phyloP scores from a whole-genome alignment of 2,888 invertebrate species.

The Stegophylla sp. region DNA sequence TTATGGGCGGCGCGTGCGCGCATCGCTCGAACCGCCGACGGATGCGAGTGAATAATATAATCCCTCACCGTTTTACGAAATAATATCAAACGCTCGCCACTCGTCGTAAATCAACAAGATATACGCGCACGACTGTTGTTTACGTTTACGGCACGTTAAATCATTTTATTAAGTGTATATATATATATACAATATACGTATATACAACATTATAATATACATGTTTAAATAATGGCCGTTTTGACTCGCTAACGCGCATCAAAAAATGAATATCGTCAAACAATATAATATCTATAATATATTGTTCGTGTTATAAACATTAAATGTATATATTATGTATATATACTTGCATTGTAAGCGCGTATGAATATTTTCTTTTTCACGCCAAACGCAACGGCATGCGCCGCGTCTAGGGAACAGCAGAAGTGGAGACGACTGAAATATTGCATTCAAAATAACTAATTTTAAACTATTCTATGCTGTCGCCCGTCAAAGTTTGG shows the following conservation, averaged over 20 bases:
- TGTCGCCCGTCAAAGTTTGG: no score
- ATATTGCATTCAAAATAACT: no score
- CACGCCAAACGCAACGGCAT: no score
- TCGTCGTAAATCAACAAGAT: constrained; percentile 35
- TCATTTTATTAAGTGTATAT: constrained; percentile 21
- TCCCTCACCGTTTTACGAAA: constrained; percentile 19
- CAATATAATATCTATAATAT: not conserved
- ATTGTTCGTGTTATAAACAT: no score
- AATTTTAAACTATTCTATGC: no score
- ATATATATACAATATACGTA: not conserved
- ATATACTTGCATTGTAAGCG: no score
- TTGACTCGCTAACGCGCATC: not conserved
- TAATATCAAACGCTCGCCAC: not conserved
- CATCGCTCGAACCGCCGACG: no score
- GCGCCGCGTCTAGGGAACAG: no score
- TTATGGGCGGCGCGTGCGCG: not conserved
- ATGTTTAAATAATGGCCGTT: not conserved
- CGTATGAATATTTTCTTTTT: no score
- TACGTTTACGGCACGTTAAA: constrained; percentile 35
- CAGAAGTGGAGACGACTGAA: no score
- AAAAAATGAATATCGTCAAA: not conserved
- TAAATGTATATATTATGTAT: no score
- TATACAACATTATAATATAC: not conserved
- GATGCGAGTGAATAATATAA: not conserved
- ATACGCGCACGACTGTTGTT: constrained; percentile 28